A percentile compares a stretch with the other conserved stretches of the same genome.
phyloP scores from a whole-genome alignment of 1,140 invertebrate species.

The Heliothis subflexa region DNA sequence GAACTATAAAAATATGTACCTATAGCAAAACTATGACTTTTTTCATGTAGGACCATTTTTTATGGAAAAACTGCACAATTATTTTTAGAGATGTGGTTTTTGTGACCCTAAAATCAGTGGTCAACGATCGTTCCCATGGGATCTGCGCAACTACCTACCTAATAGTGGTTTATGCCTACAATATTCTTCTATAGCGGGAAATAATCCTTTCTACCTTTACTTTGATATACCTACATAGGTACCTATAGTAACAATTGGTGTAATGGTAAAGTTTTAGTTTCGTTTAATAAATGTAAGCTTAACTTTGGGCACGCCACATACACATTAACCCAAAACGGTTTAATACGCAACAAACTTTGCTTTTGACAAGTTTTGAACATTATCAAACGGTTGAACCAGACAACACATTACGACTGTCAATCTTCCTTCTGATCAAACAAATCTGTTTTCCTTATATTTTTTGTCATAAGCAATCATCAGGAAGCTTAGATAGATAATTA shows the following conservation, averaged over 20 bases:
- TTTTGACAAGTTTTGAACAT: conserved; percentile 18
- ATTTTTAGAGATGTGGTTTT: too few relatives aligned
- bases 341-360: conserved; percentile 21
- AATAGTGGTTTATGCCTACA: too few relatives aligned
- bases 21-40: too few relatives aligned
- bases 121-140: too few relatives aligned
- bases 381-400: neutral
- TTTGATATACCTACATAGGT: neutral
- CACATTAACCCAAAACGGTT: conserved; percentile 12
- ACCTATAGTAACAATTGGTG: too few relatives aligned
- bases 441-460: neutral
- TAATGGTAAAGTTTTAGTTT: neutral
- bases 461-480: conserved; percentile 16
- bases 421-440: conserved; percentile 1
- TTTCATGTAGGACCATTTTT: too few relatives aligned
- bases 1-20: too few relatives aligned
- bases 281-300: conserved; percentile 7
- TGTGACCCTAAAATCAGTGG: too few relatives aligned
- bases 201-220: neutral
- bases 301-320: conserved; percentile 20
- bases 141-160: too few relatives aligned
- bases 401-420: neutral
- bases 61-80: too few relatives aligned
- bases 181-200: too few relatives aligned
- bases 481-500: conserved; percentile 10